Percentiles rank a stretch among this genome's conserved stretches.
These are phyloP conservation scores for Halcyon senegalensis DNA, from an alignment of 2,113 vertebrate species.

Conservation along the genomic window DNA sequence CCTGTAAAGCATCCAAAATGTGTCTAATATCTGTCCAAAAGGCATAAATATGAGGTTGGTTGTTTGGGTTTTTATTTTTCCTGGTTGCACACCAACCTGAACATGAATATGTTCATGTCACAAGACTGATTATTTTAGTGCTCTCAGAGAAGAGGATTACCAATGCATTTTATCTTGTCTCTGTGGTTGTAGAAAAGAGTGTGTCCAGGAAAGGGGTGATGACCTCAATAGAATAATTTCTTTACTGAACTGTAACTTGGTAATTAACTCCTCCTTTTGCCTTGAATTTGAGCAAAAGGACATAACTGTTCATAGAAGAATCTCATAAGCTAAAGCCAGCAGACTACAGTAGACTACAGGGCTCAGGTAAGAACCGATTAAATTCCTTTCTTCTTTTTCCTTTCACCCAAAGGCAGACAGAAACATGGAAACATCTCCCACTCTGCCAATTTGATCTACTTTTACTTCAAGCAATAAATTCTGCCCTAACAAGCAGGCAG, in stretches of 20 bases:
- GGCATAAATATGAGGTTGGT: not conserved
- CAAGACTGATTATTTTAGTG: not conserved
- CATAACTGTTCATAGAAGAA: not conserved
- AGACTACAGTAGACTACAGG: not conserved
- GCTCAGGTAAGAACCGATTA: not conserved
- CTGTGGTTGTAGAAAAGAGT: not conserved
- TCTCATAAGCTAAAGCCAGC: not conserved
- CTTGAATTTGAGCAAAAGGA: not conserved
- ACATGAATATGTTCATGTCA: not conserved
- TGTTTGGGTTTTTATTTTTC: rapidly evolving
- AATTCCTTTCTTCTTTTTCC: not conserved
- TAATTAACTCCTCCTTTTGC: not conserved
- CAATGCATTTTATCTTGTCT: not conserved
- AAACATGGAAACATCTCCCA: not conserved
- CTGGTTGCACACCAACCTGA: not conserved
- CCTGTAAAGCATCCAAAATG: not conserved
- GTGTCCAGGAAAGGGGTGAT: not conserved
- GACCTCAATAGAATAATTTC: not conserved
- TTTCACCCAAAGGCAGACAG: not conserved
- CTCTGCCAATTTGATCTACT: not conserved
- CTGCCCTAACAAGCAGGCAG: not conserved
- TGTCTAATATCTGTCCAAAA: not conserved
- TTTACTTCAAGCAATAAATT: not conserved
- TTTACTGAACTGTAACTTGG: not conserved
- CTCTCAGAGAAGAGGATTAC: not conserved